phyloP scores from a whole-genome alignment of 2,113 vertebrate genomes.

The Dasyurus viverrinus region DNA sequence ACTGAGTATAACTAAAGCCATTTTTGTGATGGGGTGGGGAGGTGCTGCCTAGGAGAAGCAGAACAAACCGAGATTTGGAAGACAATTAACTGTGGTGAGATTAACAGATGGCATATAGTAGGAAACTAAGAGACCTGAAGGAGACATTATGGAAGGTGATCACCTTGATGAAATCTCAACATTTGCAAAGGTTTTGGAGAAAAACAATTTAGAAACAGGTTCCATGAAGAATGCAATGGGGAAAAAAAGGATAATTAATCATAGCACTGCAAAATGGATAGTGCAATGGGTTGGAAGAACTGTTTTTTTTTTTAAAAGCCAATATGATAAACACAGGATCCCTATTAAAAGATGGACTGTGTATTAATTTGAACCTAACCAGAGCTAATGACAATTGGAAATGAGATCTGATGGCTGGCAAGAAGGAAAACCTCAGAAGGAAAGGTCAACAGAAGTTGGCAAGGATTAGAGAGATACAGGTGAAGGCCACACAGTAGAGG shows the following conservation, averaged over 20 bases:
- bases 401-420: not conserved
- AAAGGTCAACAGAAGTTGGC: not conserved
- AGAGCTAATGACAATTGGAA: not conserved
- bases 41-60: not conserved
- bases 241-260: not conserved
- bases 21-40: not conserved
- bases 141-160: not conserved
- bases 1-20: not conserved
- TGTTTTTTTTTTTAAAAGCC: too few relatives aligned
- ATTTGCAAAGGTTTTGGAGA: not conserved
- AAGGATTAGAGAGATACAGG: not conserved
- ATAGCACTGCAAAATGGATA: not conserved
- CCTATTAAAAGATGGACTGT: too few relatives aligned
- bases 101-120: not conserved
- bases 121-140: not conserved
- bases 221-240: not conserved
- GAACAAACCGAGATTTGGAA: not conserved
- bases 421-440: not conserved
- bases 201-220: not conserved
- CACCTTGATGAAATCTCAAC: not conserved
- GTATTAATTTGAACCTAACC: too few relatives aligned
- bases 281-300: not conserved
- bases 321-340: too few relatives aligned
- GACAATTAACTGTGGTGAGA: not conserved
- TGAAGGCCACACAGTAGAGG: not conserved